phyloP scores from a whole-genome alignment of 2,888 invertebrate genomes.

The Eumacrocentrus americanus region DNA sequence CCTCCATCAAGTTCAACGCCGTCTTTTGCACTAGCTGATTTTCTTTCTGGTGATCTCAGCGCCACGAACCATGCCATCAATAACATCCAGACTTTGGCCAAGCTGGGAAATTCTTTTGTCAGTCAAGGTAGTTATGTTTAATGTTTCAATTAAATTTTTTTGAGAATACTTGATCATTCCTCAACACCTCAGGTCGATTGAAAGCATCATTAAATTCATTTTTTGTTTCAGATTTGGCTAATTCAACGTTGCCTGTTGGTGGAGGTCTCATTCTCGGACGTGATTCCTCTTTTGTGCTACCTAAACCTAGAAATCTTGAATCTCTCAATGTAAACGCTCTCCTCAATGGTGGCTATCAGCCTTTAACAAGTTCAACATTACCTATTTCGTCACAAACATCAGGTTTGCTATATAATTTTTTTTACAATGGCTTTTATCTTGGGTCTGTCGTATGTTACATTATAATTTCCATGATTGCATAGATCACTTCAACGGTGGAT shows the following conservation, averaged over 20 bases:
- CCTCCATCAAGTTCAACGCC: slow-evolving; percentile 64
- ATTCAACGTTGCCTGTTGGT: slow-evolving; percentile 62
- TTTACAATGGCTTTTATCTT: neutral
- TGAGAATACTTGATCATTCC: no score
- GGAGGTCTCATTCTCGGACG: slow-evolving; percentile 65
- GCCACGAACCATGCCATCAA: slow-evolving; percentile 81
- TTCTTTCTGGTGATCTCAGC: slow-evolving; percentile 74
- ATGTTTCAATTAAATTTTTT: no score
- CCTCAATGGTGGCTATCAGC: slow-evolving; percentile 64
- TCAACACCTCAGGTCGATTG: no score
- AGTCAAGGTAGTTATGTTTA: slow-evolving; percentile 64
- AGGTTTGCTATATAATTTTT: slow-evolving; percentile 42
- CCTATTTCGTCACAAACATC: slow-evolving; percentile 65
- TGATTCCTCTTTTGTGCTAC: slow-evolving; percentile 68
- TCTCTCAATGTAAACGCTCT: slow-evolving; percentile 51
- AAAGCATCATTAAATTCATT: no score
- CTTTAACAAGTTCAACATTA: slow-evolving; percentile 68
- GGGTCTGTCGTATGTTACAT: neutral
- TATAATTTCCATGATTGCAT: slow-evolving; percentile 9
- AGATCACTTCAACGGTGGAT: slow-evolving; percentile 58
- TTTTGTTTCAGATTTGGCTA: slow-evolving; percentile 61
- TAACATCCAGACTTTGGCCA: slow-evolving; percentile 88
- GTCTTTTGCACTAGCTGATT: slow-evolving; percentile 77
- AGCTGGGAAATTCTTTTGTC: slow-evolving; percentile 69
- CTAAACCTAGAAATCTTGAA: slow-evolving; percentile 60